Evolutionary conservation across 2,888 invertebrate genomes (phyloP), one percentile per base, ranked within the genome.

Genomic region (Merodon equestris): DNA sequence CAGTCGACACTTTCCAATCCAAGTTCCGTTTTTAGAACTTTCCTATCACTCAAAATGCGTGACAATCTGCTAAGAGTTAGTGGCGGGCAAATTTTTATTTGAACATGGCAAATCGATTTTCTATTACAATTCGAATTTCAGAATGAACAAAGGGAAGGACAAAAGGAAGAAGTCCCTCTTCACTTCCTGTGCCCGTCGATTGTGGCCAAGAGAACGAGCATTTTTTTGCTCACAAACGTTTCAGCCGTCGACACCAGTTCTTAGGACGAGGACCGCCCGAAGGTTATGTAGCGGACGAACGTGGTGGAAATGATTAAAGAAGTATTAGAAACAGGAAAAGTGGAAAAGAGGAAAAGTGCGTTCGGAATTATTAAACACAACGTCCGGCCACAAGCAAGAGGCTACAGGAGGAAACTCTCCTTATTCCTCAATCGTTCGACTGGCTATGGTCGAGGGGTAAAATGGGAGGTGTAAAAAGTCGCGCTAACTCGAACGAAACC

Each of bases 301-400:
- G 77, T 77, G 77, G 67, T 77, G 67, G 48, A 73, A 77, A 77
- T 77, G 77, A 77, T 77, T 77, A 77, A 77, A 77, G 67, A 68
- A 68, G 77, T 58, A 73, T 77, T 77, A 77, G 58, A 50, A 73
- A 57, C 45, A 40, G 34, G 61, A 61, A 56, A 66, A 54, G 64
- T 53, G 18, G 13, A 27, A 38, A 17, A 67, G 44, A 53, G 14
- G 40, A 67, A 73, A 68, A 63, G 67, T 63, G 57, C 73, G 66
- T 57, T 60, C 45, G 47, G 56, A 67, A 77, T 54, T 61, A 57
- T 63, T 73, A 73, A 68, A 61, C 57, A 50, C n/a, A n/a, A n/a
- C n/a, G n/a, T n/a, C 66, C 51, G 53, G 56, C 56, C 27, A n/a
- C n/a, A n/a, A n/a, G n/a, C n/a, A n/a, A n/a, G n/a, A 27, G 27